phyloP scores from a whole-genome alignment of 1,140 invertebrate genomes.

The Solen grandis region DNA sequence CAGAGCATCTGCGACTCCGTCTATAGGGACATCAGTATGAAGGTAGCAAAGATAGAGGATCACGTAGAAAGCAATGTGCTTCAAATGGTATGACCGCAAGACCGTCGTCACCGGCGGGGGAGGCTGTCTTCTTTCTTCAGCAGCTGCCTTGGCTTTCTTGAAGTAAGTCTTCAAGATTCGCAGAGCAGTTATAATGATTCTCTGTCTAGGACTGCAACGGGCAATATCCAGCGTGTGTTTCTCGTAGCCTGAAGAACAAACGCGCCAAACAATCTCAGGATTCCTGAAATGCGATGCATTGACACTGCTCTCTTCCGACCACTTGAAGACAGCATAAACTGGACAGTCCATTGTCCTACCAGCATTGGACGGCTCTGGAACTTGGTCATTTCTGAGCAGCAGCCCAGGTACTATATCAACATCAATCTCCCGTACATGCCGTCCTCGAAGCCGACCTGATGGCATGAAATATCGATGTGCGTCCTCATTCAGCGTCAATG shows the following conservation, averaged over 20 bases:
- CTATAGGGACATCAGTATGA: background rate
- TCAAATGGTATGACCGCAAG: constrained; percentile 35
- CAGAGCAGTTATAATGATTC: constrained; percentile 20
- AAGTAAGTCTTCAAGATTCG: no score
- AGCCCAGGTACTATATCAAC: constrained; percentile 35
- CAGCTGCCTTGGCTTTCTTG: no score
- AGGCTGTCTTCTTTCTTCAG: no score
- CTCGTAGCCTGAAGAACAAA: constrained; percentile 32
- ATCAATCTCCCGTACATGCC: constrained; percentile 2
- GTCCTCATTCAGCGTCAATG: background rate
- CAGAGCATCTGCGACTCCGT: constrained; percentile 3
- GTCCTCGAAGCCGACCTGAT: background rate
- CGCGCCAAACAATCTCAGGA: constrained; percentile 20
- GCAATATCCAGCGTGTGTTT: constrained; percentile 40
- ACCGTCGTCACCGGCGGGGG: constrained; percentile 10
- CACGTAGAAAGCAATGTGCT: constrained; percentile 30
- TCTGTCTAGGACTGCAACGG: background rate
- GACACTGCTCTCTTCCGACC: constrained; percentile 12
- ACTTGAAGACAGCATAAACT: constrained; percentile 33
- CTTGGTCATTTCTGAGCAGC: background rate
- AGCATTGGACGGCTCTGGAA: background rate
- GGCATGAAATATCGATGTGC: background rate
- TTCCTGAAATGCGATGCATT: constrained; percentile 13
- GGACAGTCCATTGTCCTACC: background rate
- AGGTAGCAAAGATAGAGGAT: constrained; percentile 3